Evolutionary conservation across 2,113 vertebrate genomes (phyloP), one percentile per base, ranked within the genome.

Genomic region (Thinocorus orbignyianus): DNA sequence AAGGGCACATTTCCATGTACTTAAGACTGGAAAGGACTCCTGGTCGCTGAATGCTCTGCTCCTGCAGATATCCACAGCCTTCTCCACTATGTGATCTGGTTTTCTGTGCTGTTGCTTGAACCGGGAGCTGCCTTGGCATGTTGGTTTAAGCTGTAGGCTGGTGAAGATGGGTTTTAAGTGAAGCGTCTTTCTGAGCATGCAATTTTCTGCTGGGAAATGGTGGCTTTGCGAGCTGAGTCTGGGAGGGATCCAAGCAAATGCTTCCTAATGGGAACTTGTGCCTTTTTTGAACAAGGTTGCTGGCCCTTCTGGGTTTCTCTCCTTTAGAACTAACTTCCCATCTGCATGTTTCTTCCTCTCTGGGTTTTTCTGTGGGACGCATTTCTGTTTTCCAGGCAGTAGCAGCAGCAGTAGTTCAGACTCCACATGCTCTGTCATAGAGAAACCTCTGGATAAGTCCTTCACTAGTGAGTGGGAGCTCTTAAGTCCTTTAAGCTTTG

Each of bases 391-490:
- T 99, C 93, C 98, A 99, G 99, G 98, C 97, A 99, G 98, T 98
- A 97, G 98, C 98, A 98, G 98, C 98, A 98, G 98, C 98, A 98
- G 98, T 98, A 99, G 98, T 97, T 99, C 98, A 98, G 98, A 98
- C 97, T 98, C 98, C 96, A 98, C 98, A 98, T 98, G 98, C 92
- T 98, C 98, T 98, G 98, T 99, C 97, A 97, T 98, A 97, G 98
- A 98, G 95, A 98, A 98, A 98, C 98, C 98, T 98, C 98, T 98
- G 98, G 98, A 98, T 97, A 98, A 98, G 98, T 95, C 97, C 98
- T 98, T 98, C 95, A 98, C 98, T 98, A 99, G 99, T 99, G 99
- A 99, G 99, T 99, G 98, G 98, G 98, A 98, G 98, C 97, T 98
- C 97, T 97, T 97, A 71, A 96, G 93, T 98, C 96, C 95, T 97